Evolutionary conservation across 2,888 invertebrate genomes (phyloP).

Genomic region (Patella pellucida): DNA sequence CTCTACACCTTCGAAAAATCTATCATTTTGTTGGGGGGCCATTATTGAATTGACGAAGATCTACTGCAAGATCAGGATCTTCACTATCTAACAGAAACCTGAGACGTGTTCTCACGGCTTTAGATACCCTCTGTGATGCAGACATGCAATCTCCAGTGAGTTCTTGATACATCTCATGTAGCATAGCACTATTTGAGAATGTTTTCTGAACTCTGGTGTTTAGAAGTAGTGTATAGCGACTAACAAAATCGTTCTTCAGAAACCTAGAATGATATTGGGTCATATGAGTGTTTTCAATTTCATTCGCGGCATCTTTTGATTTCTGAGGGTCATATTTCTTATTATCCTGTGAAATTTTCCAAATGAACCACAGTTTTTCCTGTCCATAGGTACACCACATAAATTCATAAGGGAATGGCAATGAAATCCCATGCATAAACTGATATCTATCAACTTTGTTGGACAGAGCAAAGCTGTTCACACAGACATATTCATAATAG

Average conservation of each 20-base stretch:
- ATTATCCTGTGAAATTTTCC: constrained; percentile 2
- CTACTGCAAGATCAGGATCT: constrained; percentile 24
- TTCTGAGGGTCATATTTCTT: background rate
- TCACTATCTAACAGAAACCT: constrained; percentile 8
- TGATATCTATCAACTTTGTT: constrained; percentile 11
- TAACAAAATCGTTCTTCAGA: constrained; percentile 18
- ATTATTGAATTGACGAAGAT: constrained; percentile 18
- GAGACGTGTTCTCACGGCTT: constrained; percentile 16
- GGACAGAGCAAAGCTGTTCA: constrained; percentile 17
- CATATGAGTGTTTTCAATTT: constrained; percentile 7
- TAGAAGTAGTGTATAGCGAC: background rate
- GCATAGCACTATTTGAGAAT: constrained; percentile 13
- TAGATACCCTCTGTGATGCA: constrained; percentile 4
- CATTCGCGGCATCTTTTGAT: background rate
- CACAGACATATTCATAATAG: constrained; percentile 16
- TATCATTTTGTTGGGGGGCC: constrained; percentile 21
- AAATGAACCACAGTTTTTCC: constrained; percentile 16
- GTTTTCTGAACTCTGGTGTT: background rate
- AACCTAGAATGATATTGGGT: constrained; percentile 18
- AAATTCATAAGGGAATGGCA: constrained; percentile 10
- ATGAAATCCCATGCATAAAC: background rate
- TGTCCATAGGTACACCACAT: background rate
- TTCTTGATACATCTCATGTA: constrained; percentile 23
- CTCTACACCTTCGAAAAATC: constrained; percentile 21
- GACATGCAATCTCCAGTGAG: constrained; percentile 19